Percentiles rank a stretch among this genome's conserved stretches.
Conservation (phyloP, 2,888 invertebrate genomes). For the Scaptomyza tumidula region DNA sequence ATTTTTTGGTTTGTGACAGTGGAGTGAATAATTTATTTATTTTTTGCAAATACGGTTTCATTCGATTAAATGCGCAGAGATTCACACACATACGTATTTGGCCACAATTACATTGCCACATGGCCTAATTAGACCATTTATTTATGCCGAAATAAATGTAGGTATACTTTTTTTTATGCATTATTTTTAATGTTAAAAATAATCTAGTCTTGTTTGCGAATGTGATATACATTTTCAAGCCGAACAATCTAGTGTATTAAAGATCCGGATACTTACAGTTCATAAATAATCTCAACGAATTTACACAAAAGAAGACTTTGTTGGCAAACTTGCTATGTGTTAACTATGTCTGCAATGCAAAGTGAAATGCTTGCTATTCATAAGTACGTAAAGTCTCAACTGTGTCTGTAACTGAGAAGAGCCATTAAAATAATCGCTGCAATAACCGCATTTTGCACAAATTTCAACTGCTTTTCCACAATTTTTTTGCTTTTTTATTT, state of each 20-base stretch:
- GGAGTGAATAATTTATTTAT: conserved; percentile 33
- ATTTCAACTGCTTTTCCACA: conserved; percentile 47
- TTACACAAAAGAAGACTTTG: background rate
- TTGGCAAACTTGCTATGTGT: conserved; percentile 42
- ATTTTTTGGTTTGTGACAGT: conserved; percentile 11
- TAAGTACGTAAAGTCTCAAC: conserved; percentile 58
- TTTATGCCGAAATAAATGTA: background rate
- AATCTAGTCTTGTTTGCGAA: background rate
- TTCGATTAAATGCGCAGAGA: conserved; percentile 12
- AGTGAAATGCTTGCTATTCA: conserved; percentile 12
- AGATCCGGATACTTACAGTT: background rate
- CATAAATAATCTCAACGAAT: background rate
- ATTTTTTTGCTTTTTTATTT: conserved; percentile 1
- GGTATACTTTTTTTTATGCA: background rate
- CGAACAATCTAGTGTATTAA: background rate
- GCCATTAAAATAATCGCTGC: conserved; percentile 77
- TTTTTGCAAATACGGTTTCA: conserved; percentile 12
- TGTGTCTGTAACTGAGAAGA: conserved; percentile 59
- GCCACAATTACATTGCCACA: conserved; percentile 22
- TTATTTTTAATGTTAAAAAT: background rate
- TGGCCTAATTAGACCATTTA: conserved; percentile 5
- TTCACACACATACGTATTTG: conserved; percentile 33
- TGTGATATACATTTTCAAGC: too few relatives aligned
- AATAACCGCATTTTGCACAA: conserved; percentile 73
- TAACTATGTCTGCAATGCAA: conserved; percentile 44